phyloP scores from a whole-genome alignment of 2,797 vertebrate genomes.

The Menidia menidia region DNA sequence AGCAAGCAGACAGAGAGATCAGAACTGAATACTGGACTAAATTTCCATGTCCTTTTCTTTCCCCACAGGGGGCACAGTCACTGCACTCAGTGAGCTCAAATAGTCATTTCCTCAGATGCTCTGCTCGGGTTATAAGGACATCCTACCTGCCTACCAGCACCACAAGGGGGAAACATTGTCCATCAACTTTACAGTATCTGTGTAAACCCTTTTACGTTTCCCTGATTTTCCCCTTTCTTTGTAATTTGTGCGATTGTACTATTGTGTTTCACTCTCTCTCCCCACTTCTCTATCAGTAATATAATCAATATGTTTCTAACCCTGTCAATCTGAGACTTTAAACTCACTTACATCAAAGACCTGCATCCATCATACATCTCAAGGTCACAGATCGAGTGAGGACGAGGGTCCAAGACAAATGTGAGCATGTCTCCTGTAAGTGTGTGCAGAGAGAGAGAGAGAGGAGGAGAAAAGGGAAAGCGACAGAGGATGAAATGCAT shows the following conservation, averaged over 20 bases:
- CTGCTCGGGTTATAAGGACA: conserved; percentile 49
- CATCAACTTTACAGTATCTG: conserved; percentile 61
- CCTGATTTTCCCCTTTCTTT: conserved; percentile 6
- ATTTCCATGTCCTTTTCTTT: conserved; percentile 60
- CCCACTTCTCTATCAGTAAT: conserved; percentile 42
- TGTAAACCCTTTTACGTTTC: conserved; percentile 22
- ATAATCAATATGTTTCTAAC: conserved; percentile 70
- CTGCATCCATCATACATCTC: conserved; percentile 76
- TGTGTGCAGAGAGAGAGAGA: conserved; percentile 37
- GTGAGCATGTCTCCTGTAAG: conserved; percentile 61
- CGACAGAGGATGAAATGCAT: conserved; percentile 49
- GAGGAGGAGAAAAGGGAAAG: conserved; percentile 19
- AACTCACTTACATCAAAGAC: conserved; percentile 74
- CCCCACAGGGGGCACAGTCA: conserved; percentile 44
- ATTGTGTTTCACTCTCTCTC: conserved; percentile 46
- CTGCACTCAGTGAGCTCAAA: conserved; percentile 49
- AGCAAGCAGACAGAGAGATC: conserved; percentile 42
- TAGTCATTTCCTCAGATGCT: conserved; percentile 48
- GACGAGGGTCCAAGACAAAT: conserved; percentile 71
- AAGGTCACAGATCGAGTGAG: conserved; percentile 72
- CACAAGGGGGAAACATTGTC: conserved; percentile 83
- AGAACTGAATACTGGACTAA: conserved; percentile 58
- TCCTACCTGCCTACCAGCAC: conserved; percentile 70
- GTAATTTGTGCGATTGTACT: conserved; percentile 62
- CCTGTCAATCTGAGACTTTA: conserved; percentile 75